A percentile compares a stretch with the other conserved stretches of the same genome.
Evolutionary conservation across 2,888 invertebrate genomes (phyloP).

Genomic region (Caradrina kadenii): DNA sequence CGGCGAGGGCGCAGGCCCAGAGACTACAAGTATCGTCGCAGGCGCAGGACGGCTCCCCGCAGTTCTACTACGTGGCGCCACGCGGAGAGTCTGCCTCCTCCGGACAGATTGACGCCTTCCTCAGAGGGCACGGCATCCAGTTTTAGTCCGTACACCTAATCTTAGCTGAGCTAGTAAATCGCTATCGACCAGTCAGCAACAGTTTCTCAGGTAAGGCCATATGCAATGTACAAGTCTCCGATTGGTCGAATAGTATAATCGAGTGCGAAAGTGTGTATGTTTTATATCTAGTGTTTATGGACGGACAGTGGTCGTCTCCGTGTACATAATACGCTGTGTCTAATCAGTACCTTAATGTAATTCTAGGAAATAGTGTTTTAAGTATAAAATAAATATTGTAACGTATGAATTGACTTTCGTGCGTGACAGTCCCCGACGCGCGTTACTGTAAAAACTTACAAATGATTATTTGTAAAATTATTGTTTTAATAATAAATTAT

Average conservation of each 20-base stretch:
- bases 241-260: constrained; percentile 75
- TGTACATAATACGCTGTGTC: constrained; percentile 85
- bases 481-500: constrained; percentile 90
- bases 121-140: constrained; percentile 93
- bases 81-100: constrained; percentile 88
- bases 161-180: constrained; percentile 76
- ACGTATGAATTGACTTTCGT: constrained; percentile 72
- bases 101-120: constrained; percentile 95
- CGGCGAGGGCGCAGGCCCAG: constrained; percentile 88
- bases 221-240: constrained; percentile 73
- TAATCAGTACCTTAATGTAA: constrained; percentile 86
- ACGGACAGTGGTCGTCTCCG: constrained; percentile 76
- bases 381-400: constrained; percentile 73
- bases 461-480: constrained; percentile 84
- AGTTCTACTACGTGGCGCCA: constrained; percentile 92
- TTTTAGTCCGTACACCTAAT: constrained; percentile 83
- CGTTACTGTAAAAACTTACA: constrained; percentile 80
- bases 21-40: constrained; percentile 81
- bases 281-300: constrained; percentile 68
- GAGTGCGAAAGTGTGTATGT: constrained; percentile 70
- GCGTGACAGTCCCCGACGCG: constrained; percentile 75
- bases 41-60: constrained; percentile 72
- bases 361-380: constrained; percentile 81
- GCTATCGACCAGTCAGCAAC: constrained; percentile 70
- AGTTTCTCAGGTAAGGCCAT: constrained; percentile 75